Evolutionary conservation across 2,113 vertebrate species (phyloP), one percentile per base, ranked within the genome.

Genomic region (Gulo gulo): DNA sequence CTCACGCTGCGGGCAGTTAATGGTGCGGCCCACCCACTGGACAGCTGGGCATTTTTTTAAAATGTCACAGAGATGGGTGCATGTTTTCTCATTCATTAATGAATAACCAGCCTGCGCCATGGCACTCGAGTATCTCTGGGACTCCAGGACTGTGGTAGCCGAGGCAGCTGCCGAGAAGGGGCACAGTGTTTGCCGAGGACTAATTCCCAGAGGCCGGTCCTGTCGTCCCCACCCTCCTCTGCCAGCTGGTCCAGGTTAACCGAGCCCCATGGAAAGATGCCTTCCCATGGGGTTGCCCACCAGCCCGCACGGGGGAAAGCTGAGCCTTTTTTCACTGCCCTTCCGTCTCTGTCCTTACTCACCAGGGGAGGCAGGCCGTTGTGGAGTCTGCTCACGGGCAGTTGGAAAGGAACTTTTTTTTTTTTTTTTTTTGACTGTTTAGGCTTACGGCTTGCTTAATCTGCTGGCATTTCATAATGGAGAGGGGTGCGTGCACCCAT

Each of bases 21-120:
- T 18, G 59, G 52, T 15, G 13, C 2, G 4, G 45, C 57, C 73
- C 61, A 6, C 86, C 63, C 13, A 4, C 96, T 91, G 47, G 57
- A 3, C 50, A n/a, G 50, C 47, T 13, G 34, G 42, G 55, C 34
- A 6, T 23, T 73, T 65, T n/a, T n/a, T 15, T 6, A 1, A 85
- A 89, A 45, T 89, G 94, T 78, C 45, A 45, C 79, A 86, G 78
- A 74, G 91, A 11, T 73, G 15, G 9, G 13, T 67, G 52, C 20
- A 15, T 96, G 86, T 93, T 97, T 95, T 95, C 89, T 91, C 31
- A 31, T 18, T 94, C 61, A 20, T 97, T 97, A 95, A 96, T 97
- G 85, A 96, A 5, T 98, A 95, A 91, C 95, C 80, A 94, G 47
- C 85, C 78, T 88, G 88, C 73, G 79, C 89, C 0, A 18, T 87